phyloP scores from a whole-genome alignment of 2,797 vertebrate species.

The Cossypha dichroa region DNA sequence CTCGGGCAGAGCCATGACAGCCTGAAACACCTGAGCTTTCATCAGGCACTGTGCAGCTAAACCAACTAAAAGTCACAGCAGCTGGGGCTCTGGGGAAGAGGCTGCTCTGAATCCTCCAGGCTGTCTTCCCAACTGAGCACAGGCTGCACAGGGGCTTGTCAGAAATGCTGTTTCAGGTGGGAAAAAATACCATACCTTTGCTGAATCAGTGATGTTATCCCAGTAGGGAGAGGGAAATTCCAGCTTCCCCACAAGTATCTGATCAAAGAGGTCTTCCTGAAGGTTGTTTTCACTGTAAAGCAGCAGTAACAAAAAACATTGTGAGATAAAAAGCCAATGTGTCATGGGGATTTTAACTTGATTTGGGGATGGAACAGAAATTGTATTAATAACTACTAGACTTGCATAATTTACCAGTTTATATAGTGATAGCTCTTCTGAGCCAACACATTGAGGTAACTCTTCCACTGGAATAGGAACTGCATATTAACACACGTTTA shows the following conservation, averaged over 20 bases:
- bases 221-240: constrained; percentile 97
- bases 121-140: not conserved
- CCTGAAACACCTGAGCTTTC: not conserved
- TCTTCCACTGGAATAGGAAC: not conserved
- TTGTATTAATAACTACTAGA: not conserved
- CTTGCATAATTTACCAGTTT: not conserved
- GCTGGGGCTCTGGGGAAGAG: not conserved
- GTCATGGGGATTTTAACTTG: not conserved
- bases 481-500: not conserved
- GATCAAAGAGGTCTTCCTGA: constrained; percentile 97
- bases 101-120: not conserved
- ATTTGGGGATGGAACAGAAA: not conserved
- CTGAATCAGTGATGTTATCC: constrained; percentile 93
- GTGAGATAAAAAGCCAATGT: not conserved
- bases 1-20: not conserved
- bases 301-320: not conserved
- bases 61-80: not conserved
- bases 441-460: not conserved
- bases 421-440: not conserved
- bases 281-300: constrained; percentile 89
- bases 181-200: constrained; percentile 82
- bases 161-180: not conserved
- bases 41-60: not conserved
- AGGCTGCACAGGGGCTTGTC: not conserved
- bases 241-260: constrained; percentile 91